A percentile compares a stretch with the other conserved stretches of the same genome.
phyloP scores from a whole-genome alignment of 2,113 vertebrate species.

The Corapipo altera region DNA sequence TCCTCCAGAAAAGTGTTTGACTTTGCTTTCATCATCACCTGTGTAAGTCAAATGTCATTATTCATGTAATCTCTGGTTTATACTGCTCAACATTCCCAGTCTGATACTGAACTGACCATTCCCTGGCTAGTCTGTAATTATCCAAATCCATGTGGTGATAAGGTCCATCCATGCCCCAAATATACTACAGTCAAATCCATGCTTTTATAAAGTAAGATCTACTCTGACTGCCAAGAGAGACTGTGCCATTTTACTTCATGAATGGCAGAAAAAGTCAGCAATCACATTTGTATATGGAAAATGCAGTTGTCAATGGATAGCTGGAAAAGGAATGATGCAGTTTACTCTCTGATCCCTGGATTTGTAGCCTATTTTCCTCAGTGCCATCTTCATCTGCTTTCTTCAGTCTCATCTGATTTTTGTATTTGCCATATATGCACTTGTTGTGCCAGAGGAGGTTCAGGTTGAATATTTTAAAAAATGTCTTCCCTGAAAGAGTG shows the following conservation, averaged over 20 bases:
- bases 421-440: not conserved
- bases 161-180: not conserved
- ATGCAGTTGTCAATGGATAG: not conserved
- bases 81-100: not conserved
- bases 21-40: not conserved
- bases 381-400: not conserved
- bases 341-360: not conserved
- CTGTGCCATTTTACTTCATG: not conserved
- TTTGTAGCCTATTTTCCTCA: not conserved
- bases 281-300: not conserved
- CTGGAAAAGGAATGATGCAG: not conserved
- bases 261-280: not conserved
- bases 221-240: not conserved
- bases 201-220: not conserved
- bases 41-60: not conserved
- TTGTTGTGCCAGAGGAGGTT: not conserved
- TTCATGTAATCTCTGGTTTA: not conserved
- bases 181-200: not conserved
- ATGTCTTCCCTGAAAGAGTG: not conserved
- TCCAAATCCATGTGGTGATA: fast-evolving
- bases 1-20: not conserved
- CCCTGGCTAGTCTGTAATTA: not conserved
- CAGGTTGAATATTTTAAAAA: not conserved
- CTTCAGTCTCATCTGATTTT: not conserved
- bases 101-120: not conserved